Conservation (phyloP, 2,113 vertebrate genomes). For the Nicator chloris region DNA sequence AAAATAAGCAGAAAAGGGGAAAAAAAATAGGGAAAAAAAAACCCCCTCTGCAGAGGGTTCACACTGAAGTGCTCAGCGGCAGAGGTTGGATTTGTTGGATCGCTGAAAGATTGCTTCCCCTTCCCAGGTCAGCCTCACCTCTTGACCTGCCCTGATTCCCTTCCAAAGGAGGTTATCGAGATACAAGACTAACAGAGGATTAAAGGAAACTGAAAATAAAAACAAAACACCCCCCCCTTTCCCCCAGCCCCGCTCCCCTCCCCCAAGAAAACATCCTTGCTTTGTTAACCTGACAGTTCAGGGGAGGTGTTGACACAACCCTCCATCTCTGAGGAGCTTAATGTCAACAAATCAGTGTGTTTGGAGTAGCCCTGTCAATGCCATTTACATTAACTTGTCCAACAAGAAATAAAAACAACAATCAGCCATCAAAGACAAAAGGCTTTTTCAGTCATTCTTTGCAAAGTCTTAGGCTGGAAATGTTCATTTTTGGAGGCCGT, state of each 20-base stretch:
- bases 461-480: neutral
- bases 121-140: conserved; percentile 41
- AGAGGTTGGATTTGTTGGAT: neutral
- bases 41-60: neutral
- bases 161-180: conserved; percentile 53
- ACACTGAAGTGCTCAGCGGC: neutral
- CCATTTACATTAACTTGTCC: conserved; percentile 62
- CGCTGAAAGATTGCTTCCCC: conserved; percentile 54
- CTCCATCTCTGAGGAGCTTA: conserved; percentile 49
- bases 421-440: conserved; percentile 41
- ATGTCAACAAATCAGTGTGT: conserved; percentile 61
- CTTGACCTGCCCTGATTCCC: conserved; percentile 47
- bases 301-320: conserved; percentile 62
- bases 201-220: conserved; percentile 65
- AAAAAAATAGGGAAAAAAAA: accelerated
- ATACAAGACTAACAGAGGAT: conserved; percentile 58
- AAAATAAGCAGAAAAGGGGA: conserved; percentile 25
- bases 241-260: neutral
- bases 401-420: conserved; percentile 66
- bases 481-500: neutral
- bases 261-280: conserved; percentile 58
- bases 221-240: conserved; percentile 24
- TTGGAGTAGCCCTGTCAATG: conserved; percentile 55
- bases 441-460: conserved; percentile 24
- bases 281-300: conserved; percentile 63